Evolutionary conservation across 2,888 invertebrate genomes (phyloP), one percentile per base, ranked within the genome.

Genomic region (Abrostola triplasia): DNA sequence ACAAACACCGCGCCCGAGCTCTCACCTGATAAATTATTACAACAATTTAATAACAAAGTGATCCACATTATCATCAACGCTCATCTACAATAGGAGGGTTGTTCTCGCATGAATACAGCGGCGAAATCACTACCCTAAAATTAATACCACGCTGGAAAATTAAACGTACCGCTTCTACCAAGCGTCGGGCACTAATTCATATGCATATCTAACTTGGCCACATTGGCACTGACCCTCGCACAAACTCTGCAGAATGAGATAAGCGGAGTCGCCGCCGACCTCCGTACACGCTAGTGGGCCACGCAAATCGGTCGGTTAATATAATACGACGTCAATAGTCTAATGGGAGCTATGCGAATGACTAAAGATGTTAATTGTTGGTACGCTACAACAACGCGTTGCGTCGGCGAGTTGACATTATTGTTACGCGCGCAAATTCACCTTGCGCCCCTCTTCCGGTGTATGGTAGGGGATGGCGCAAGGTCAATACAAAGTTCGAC

Each of bases 141-240:
- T 90, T 89, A 89, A 89, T 89, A 90, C 87, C 74, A 90, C 82
- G 77, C 89, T 82, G 86, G 86, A 76, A 90, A 92, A 89, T 92
- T 88, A 89, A 92, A 90, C 79, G 79, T 84, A 78, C 73, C 74
- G 77, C 79, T 82, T 77, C 77, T 74, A 79, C 76, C 67, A 73
- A 77, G 64, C 74, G 74, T 69, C 70, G 64, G 66, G 59, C 65
- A 81, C 79, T 82, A 83, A 84, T 84, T 87, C 83, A 80, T 81
- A 84, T 82, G 86, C 85, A 84, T 88, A 89, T 88, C 84, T 82
- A 86, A 88, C 81, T 87, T 82, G 68, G 87, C 79, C 85, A 85
- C 84, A 81, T 86, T 87, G 81, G 78, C 85, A 77, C 71, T 86
- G 87, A 84, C 86, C 85, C 83, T 82, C 78, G 77, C 40, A 69